A percentile compares a stretch with the other conserved stretches of the same genome.
Conservation (phyloP, 2,113 vertebrate species). For the Tor tambroides region DNA sequence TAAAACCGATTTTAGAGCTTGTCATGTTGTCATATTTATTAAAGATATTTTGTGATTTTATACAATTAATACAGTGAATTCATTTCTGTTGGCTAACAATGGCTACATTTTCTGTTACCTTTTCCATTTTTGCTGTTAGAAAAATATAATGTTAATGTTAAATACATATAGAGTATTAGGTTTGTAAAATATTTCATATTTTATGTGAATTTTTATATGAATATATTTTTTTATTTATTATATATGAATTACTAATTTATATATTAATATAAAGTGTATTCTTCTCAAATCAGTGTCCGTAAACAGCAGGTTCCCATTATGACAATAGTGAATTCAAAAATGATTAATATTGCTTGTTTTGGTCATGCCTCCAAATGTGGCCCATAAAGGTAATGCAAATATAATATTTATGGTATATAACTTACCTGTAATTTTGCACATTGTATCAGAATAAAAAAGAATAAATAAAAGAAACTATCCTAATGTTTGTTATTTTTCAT, state of each 20-base stretch:
- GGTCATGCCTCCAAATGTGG: not conserved
- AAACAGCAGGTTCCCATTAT: not conserved
- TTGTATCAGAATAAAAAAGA: not conserved
- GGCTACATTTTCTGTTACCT: not conserved
- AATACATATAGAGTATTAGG: no score
- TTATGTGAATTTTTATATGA: no score
- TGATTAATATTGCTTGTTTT: not conserved
- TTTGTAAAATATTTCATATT: not conserved
- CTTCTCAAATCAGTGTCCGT: no score
- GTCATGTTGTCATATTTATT: no score
- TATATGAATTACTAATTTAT: no score
- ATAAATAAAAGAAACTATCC: not conserved
- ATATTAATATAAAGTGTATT: no score
- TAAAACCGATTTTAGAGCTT: not conserved
- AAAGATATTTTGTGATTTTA: not conserved
- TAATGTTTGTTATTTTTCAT: not conserved
- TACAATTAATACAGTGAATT: not conserved
- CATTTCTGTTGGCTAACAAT: no score
- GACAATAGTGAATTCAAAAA: not conserved
- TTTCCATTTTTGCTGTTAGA: not conserved
- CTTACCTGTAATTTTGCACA: constrained; percentile 43
- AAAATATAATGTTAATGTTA: not conserved
- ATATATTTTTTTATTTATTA: no score
- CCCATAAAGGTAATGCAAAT: not conserved
- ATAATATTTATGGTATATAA: not conserved